These are phyloP conservation scores for Probaryconus sp. DNA, from an alignment of 1,140 invertebrate genomes.

Conservation along the genomic window DNA sequence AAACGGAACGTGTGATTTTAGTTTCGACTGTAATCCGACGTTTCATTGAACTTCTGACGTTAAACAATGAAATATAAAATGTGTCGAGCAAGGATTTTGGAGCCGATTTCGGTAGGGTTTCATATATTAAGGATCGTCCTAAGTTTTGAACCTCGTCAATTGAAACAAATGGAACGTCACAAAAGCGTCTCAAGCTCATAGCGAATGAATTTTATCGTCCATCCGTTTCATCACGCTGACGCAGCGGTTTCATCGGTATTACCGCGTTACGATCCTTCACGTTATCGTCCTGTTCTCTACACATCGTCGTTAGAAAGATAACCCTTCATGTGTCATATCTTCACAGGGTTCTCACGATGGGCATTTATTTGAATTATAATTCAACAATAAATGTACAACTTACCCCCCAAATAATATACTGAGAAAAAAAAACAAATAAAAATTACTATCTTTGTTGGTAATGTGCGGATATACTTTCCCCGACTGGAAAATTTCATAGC, in stretches of 20 bases:
- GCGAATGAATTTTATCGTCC: constrained; percentile 70
- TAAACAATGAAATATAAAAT: constrained; percentile 36
- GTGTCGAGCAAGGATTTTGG: constrained; percentile 34
- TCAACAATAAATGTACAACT: constrained; percentile 58
- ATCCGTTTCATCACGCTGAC: constrained; percentile 72
- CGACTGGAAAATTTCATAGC: no score
- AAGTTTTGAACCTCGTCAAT: constrained; percentile 63
- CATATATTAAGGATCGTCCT: constrained; percentile 38
- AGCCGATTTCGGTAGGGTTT: constrained; percentile 37
- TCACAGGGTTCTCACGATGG: constrained; percentile 47
- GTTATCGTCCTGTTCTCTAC: constrained; percentile 69
- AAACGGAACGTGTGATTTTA: no score
- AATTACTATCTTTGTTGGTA: no score
- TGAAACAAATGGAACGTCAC: constrained; percentile 75
- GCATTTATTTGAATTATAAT: constrained; percentile 58
- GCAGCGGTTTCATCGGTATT: constrained; percentile 70
- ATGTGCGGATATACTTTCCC: no score
- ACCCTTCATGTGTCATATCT: constrained; percentile 59
- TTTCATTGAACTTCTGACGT: no score
- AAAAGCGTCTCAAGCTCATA: constrained; percentile 71
- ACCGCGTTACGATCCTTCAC: constrained; percentile 67
- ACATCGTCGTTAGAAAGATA: constrained; percentile 60
- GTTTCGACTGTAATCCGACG: no score
- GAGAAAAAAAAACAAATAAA: no score
- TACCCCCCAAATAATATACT: no score